These are phyloP conservation scores for Pollachius pollachius DNA, from an alignment of 2,113 vertebrate species.

Conservation along the genomic window DNA sequence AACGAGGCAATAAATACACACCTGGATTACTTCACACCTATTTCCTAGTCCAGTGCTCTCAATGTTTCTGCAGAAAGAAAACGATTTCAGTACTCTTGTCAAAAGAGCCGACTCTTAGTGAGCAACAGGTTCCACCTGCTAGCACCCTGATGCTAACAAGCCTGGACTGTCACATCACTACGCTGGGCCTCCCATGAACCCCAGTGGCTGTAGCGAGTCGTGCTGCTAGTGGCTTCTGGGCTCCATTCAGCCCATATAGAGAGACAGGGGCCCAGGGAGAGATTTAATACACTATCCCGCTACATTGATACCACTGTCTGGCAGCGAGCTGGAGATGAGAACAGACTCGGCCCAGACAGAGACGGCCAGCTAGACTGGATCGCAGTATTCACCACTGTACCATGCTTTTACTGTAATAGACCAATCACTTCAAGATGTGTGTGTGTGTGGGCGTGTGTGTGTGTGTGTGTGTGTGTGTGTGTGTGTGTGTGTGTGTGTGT, in stretches of 20 bases:
- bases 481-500: conserved; percentile 18
- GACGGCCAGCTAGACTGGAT: conserved; percentile 8
- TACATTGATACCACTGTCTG: not conserved
- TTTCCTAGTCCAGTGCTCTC: no score
- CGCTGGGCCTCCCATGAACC: no score
- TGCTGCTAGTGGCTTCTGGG: not conserved
- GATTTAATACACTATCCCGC: not conserved
- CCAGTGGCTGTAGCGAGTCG: no score
- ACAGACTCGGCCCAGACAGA: conserved; percentile 48
- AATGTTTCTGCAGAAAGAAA: no score
- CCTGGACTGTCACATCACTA: no score
- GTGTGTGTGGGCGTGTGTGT: not conserved
- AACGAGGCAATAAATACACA: no score
- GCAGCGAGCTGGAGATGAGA: conserved; percentile 16
- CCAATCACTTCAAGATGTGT: conserved; percentile 47
- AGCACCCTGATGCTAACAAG: conserved; percentile 26
- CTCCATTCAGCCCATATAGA: not conserved
- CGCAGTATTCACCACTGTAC: conserved; percentile 7
- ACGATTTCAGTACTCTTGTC: no score
- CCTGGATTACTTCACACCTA: no score
- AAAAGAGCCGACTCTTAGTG: no score
- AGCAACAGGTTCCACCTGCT: conserved; percentile 4
- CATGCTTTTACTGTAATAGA: conserved; percentile 29
- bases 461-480: conserved; percentile 6
- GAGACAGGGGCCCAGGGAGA: conserved; percentile 5